Base-by-base conservation (phyloP, 2,113 vertebrate genomes). In the Corvus moneduloides region DNA sequence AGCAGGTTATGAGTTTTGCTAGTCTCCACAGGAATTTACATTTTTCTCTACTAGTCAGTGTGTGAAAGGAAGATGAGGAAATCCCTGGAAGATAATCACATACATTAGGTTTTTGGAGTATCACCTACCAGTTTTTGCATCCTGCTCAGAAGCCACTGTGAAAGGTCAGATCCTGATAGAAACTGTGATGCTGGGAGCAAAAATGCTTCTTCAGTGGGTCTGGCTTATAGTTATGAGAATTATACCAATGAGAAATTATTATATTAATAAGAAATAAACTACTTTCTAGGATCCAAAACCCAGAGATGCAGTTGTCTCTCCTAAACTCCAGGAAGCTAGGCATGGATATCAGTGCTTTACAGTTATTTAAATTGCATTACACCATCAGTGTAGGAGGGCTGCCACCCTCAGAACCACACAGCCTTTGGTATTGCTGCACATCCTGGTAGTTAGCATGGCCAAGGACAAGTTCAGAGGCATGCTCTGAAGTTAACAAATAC, bases 401-500 rank as follows among this genome's bases (percentile, higher is more conserved):
- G 24, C 17, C n/a, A 41, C 11, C 8, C 20, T 48, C 17, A 83
- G 32, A 85, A 66, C 30, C 22, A 32, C 35, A 33, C 1, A 16
- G 17, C 43, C 37, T 78, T 71, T 10, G 28, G 18, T 32, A 21
- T 6, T 66, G 12, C 28, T 77, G 41, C 33, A 59, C 32, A 82
- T 62, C 64, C 74, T 82, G 82, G 48, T 2, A 6, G 27, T 43
- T 39, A 30, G 43, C 30, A 67, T 16, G 75, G 64, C 61, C 84
- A 91, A 89, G 48, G 56, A 58, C 86, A 90, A 90, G 86, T 94
- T 87, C 86, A 92, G 86, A 96, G 41, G 13, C 56, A 39, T 6
- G 41, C n/a, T 96, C 82, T 80, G 73, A 93, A 95, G 93, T 94
- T 96, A 97, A 96, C 68, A 85, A 93, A 95, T 80, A 67, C 64